A percentile compares a stretch with the other conserved stretches of the same genome.
Conservation (phyloP, 2,113 vertebrate genomes). For the Bujurquina vittata region DNA sequence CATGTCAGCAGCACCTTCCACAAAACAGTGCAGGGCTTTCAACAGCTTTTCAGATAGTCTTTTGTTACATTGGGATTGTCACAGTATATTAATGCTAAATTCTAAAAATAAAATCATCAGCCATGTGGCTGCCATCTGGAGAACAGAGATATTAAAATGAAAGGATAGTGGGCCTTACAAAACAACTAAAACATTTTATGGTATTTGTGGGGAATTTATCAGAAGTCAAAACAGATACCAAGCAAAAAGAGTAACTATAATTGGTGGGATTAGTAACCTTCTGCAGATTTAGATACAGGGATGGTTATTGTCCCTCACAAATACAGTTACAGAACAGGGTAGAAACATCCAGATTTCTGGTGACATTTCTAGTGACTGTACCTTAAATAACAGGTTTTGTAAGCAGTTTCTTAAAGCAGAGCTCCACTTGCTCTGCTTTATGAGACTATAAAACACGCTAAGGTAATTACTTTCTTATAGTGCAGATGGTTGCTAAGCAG, state of each 20-base stretch:
- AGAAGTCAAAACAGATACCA: background rate
- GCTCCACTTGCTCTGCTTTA: constrained; percentile 5
- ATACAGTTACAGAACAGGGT: background rate
- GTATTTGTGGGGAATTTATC: background rate
- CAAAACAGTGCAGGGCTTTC: background rate
- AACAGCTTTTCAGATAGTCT: background rate
- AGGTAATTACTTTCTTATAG: constrained; percentile 10
- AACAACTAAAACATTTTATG: constrained; percentile 4
- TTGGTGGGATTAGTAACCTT: constrained; percentile 5
- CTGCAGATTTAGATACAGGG: background rate
- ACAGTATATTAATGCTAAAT: constrained; percentile 22
- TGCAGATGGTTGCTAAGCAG: constrained; percentile 29
- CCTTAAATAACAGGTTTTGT: background rate
- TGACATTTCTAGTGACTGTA: background rate
- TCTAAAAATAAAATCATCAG: background rate
- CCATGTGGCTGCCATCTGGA: background rate
- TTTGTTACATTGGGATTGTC: constrained; percentile 14
- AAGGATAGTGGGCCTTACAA: background rate
- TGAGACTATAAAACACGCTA: constrained; percentile 20
- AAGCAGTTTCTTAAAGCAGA: background rate
- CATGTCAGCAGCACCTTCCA: background rate
- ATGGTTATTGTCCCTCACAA: background rate
- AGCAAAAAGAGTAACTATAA: background rate
- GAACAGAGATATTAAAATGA: background rate
- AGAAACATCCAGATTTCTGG: background rate